Percentiles rank a stretch among this genome's conserved stretches.
These are phyloP conservation scores for Syrmaticus mikado DNA, from an alignment of 2,113 vertebrate species.

Conservation along the genomic window DNA sequence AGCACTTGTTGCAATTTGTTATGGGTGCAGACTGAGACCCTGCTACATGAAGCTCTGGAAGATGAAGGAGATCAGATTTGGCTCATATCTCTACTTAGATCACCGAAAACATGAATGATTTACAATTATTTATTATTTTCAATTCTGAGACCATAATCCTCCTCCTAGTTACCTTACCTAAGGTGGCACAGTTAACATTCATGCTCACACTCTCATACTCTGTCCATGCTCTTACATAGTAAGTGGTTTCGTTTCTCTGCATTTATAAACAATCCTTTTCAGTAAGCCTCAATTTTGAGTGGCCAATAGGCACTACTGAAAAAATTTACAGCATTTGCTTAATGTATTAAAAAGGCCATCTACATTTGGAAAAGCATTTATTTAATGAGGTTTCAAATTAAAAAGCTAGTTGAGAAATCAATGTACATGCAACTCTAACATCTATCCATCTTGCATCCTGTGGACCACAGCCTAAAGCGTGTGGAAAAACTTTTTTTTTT, in stretches of 20 bases:
- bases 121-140: not conserved
- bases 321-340: conserved; percentile 4
- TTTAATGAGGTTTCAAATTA: conserved; percentile 38
- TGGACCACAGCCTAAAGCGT: not conserved
- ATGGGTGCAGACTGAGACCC: not conserved
- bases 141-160: not conserved
- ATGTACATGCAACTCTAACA: not conserved
- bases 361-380: not conserved
- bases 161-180: not conserved
- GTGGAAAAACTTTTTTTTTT: not conserved
- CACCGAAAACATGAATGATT: not conserved
- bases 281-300: not conserved
- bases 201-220: not conserved
- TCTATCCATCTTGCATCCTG: not conserved
- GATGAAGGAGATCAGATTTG: not conserved
- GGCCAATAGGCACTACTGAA: not conserved
- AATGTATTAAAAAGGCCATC: not conserved
- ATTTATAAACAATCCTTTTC: not conserved
- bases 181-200: not conserved
- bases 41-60: not conserved
- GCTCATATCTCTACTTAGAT: not conserved
- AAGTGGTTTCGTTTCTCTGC: not conserved
- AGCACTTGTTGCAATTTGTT: not conserved
- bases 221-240: not conserved
- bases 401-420: conserved; percentile 19